Base-by-base conservation (phyloP, 2,113 vertebrate species). In the Pyrgilauda ruficollis region DNA sequence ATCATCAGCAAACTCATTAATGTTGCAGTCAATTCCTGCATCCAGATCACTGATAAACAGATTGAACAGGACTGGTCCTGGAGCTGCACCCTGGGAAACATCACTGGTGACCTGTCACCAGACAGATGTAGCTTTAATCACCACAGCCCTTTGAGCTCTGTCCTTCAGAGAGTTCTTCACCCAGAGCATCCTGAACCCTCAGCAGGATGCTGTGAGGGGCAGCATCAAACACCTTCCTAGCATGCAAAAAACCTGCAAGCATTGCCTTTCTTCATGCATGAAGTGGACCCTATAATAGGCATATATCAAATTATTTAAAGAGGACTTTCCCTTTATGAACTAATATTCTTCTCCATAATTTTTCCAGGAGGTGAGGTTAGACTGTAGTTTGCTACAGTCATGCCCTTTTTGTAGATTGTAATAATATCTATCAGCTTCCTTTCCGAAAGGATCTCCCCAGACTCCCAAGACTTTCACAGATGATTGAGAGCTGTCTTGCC, bases 51-150 rank as follows among this genome's bases (percentile, higher is more conserved):
- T 52, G 56, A 46, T 20, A 47, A 75, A 26, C 7, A 55, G 26
- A 30, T 7, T 53, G n/a, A 46, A 83, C 15, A 61, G 11, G 4
- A 46, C 3, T 59, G 41, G 4, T 8, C 12, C 12, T 23, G n/a
- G 47, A 84, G 41, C 3, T 35, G 33, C 3, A 26, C 1, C 23
- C 33, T 39, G 31, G 62, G 53, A 31, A 67, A n/a, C 12, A 31
- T 5, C 0, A 0, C 20, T 79, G 33, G 5, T 61, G 47, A 13
- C 11, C 0, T 0, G 11, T 15, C 14, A 19, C 5, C 3, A 84
- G 33, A 1, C 18, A 69, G 28, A 24, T 52, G 17, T 8, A 50
- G 1, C 28, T 46, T 31, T 26, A 24, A 11, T 63, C 30, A n/a
- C 11, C 7, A 9, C 15, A 47, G 15, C n/a, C 23, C n/a, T 63